Evolutionary conservation across 2,113 vertebrate species (phyloP).

Genomic region (Penelope pileata): DNA sequence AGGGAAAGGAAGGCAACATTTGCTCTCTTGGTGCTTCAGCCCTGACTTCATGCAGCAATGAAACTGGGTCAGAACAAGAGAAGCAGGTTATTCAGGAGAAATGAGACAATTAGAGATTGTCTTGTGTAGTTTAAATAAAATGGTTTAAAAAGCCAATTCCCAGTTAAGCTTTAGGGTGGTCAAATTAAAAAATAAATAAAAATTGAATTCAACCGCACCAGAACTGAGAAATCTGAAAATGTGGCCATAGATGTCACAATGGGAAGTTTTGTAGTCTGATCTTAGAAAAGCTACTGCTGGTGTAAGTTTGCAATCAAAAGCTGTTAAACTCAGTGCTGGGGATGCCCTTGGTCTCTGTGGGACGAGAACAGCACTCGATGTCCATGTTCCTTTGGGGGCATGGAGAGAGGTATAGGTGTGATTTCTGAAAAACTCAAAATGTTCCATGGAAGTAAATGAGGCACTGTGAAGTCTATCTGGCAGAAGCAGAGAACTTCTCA

Average conservation of each 20-base stretch:
- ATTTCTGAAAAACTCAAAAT: background rate
- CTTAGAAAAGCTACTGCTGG: background rate
- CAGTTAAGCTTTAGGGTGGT: background rate
- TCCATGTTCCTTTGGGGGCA: accelerated
- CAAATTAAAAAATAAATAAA: background rate
- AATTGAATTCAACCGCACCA: accelerated
- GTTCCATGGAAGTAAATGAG: accelerated
- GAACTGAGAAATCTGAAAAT: accelerated
- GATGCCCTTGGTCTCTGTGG: accelerated
- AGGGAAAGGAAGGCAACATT: background rate
- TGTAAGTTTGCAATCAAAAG: background rate
- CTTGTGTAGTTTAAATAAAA: background rate
- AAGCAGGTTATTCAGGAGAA: background rate
- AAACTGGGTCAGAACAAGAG: background rate
- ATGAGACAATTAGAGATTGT: background rate
- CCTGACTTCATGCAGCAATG: background rate
- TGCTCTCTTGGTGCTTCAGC: background rate
- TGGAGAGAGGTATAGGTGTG: accelerated
- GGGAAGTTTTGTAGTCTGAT: background rate
- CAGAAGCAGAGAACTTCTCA: background rate
- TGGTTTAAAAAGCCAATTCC: background rate
- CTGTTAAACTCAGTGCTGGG: background rate
- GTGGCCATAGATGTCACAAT: accelerated
- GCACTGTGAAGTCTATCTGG: background rate
- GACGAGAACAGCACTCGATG: accelerated